A percentile compares a stretch with the other conserved stretches of the same genome.
These are phyloP conservation scores for Ophonus ardosiacus DNA, from an alignment of 2,888 invertebrate genomes.

Conservation along the genomic window DNA sequence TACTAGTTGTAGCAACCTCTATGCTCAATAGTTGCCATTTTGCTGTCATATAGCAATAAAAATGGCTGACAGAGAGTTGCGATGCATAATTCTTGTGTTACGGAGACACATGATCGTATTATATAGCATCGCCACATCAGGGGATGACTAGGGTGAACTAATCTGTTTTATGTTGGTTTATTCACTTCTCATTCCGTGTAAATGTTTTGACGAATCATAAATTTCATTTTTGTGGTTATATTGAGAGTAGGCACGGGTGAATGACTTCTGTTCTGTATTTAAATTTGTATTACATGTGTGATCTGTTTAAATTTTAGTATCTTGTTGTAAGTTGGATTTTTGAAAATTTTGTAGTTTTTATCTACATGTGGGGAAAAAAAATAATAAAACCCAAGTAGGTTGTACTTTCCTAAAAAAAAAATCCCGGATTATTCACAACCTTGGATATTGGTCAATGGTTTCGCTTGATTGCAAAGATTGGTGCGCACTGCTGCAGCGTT, in stretches of 20 bases:
- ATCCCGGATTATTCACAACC: too few relatives aligned
- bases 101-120: too few relatives aligned
- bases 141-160: constrained; percentile 1
- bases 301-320: constrained; percentile 44
- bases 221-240: constrained; percentile 7
- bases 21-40: too few relatives aligned
- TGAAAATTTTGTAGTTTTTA: too few relatives aligned
- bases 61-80: too few relatives aligned
- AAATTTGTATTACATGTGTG: constrained; percentile 13
- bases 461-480: neutral
- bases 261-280: constrained; percentile 34
- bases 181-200: neutral
- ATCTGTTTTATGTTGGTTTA: constrained; percentile 15
- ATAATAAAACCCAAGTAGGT: too few relatives aligned
- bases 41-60: too few relatives aligned
- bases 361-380: too few relatives aligned
- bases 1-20: too few relatives aligned
- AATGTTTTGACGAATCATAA: constrained; percentile 25
- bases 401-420: too few relatives aligned
- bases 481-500: neutral
- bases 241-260: constrained; percentile 13
- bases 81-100: too few relatives aligned
- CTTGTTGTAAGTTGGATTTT: constrained; percentile 24
- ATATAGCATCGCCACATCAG: neutral
- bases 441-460: too few relatives aligned